Evolutionary conservation across 1,140 invertebrate genomes (phyloP).

Genomic region (Drosophila subpulchrella): DNA sequence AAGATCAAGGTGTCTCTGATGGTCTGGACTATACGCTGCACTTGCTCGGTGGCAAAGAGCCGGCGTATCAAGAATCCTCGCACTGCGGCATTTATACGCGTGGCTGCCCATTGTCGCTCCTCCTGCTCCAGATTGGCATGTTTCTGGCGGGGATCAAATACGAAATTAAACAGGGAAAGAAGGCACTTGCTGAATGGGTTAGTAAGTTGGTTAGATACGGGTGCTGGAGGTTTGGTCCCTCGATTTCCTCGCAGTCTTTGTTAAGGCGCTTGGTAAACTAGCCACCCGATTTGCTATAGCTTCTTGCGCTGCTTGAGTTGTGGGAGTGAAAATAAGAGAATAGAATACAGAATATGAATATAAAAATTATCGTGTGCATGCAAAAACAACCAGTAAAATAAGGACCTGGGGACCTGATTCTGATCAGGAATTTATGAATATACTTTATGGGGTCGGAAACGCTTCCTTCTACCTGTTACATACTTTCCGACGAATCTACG

Average conservation of each 20-base stretch:
- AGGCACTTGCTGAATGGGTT: conserved; percentile 25
- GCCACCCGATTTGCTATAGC: conserved; percentile 18
- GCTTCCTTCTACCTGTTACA: no score
- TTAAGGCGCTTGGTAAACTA: conserved; percentile 65
- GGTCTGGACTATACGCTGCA: conserved; percentile 92
- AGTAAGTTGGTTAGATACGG: conserved; percentile 22
- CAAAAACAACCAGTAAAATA: no score
- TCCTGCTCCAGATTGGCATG: conserved; percentile 5
- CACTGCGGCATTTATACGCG: conserved; percentile 89
- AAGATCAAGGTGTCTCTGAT: conserved; percentile 91
- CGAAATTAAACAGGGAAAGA: conserved; percentile 3
- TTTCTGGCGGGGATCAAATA: conserved; percentile 15
- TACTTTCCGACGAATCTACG: no score
- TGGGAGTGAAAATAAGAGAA: conserved; percentile 14
- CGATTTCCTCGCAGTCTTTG: conserved; percentile 12
- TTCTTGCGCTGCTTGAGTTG: conserved; percentile 64
- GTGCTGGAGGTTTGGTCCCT: conserved; percentile 9
- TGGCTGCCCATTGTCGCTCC: conserved; percentile 85
- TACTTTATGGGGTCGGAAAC: no score
- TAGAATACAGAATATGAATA: conserved; percentile 2
- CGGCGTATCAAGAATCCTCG: conserved; percentile 92
- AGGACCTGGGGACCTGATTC: no score
- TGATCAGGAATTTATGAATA: no score
- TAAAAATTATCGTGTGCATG: not conserved
- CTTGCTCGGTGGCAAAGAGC: conserved; percentile 91